phyloP scores from a whole-genome alignment of 23 tunicate genomes.

The Ascidia mentula region DNA sequence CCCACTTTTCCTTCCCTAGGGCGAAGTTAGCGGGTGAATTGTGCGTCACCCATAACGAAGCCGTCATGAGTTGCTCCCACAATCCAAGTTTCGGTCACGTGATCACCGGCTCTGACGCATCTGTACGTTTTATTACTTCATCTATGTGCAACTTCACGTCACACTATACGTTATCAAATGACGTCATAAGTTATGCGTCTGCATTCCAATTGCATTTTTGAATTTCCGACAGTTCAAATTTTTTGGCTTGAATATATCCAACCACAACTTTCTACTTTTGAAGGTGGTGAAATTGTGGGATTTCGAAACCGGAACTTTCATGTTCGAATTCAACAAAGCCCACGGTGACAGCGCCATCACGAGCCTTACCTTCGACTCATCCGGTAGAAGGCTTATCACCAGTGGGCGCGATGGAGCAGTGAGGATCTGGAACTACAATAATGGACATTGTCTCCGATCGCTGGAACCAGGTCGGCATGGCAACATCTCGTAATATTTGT shows the following conservation, averaged over 20 bases:
- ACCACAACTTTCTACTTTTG: too few species aligned
- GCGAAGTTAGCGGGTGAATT: slow-evolving; percentile 51
- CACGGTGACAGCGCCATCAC: slow-evolving; percentile 80
- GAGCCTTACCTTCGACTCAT: slow-evolving; percentile 65
- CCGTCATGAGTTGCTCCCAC: slow-evolving; percentile 72
- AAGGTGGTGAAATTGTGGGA: slow-evolving; percentile 93
- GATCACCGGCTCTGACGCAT: slow-evolving; percentile 70
- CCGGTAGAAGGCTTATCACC: slow-evolving; percentile 82
- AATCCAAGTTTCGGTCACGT: slow-evolving; percentile 83
- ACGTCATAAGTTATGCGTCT: background rate
- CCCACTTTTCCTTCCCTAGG: slow-evolving; percentile 2
- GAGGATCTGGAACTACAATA: slow-evolving; percentile 92
- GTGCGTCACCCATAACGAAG: slow-evolving; percentile 56
- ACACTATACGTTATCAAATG: background rate
- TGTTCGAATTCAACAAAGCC: slow-evolving; percentile 95
- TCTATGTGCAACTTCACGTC: too few species aligned
- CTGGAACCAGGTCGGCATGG: slow-evolving; percentile 48
- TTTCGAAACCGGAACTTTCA: slow-evolving; percentile 73
- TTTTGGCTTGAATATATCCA: too few species aligned
- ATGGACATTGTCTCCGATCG: slow-evolving; percentile 80
- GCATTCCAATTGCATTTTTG: too few species aligned
- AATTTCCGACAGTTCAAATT: too few species aligned
- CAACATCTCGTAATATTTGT: too few species aligned
- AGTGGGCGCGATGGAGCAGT: slow-evolving; percentile 88
- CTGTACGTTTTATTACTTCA: slow-evolving; percentile 42